Base-by-base conservation (phyloP, 2,888 invertebrate genomes). In the Dioctria linearis region DNA sequence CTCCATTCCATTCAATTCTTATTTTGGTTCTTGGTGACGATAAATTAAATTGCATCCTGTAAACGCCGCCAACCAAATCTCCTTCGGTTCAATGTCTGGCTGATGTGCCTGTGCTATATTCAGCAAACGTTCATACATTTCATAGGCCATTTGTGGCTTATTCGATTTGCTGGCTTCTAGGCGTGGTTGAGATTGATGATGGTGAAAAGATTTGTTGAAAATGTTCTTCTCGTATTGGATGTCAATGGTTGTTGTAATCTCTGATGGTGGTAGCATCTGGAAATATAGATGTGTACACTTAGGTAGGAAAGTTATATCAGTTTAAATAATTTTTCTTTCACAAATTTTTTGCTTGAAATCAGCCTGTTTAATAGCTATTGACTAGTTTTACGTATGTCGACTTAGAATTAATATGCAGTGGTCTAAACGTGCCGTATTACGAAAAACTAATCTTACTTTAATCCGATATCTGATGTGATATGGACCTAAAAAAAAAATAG, bases 31-130 rank as follows among this genome's bases (percentile, higher is more conserved):
- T 0, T 59, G 25, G 6, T 59, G 39, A 3, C 73, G 75, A 40
- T 81, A 79, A 2, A 42, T 49, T 40, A 82, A 69, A 76, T 49
- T 67, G 69, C 78, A 80, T 2, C 82, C 82, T 76, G 82, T 80
- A 59, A 82, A 82, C 54, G 82, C 80, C 8, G 82, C 82, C 9
- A 82, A 9, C 80, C 80, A 80, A 46, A 82, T 49, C 11, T 80
- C 79, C 39, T 78, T 78, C 3, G 66, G 49, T 9, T 80, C 61
- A 1, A 78, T 42, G 5, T 43, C 25, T 9, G 79, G 79, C 67
- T 79, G 66, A 40, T 25, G 54, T 42, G 75, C 37, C 59, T 66
- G 76, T 6, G 82, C 76, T 49, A 82, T 65, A 13, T 13, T 37
- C 49, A 69, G 42, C 61, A 82, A 51, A 8, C 78, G 75, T 65